These are phyloP conservation scores for Lithobates pipiens DNA, from an alignment of 2,797 vertebrate species.

Conservation along the genomic window DNA sequence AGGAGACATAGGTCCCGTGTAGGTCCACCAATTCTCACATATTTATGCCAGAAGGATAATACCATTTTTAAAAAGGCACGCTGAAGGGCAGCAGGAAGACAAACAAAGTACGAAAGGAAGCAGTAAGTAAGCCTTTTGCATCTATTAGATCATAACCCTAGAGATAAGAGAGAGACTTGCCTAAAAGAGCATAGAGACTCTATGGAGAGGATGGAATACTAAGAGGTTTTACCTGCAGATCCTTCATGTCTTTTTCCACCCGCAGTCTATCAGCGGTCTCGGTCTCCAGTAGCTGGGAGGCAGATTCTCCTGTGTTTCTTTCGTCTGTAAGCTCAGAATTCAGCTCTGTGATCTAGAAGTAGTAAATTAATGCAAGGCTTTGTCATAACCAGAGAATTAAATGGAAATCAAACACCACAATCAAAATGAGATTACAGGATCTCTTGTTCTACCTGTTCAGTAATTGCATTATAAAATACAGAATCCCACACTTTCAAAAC, in stretches of 20 bases:
- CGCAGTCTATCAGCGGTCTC: conserved; percentile 91
- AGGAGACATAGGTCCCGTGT: neutral
- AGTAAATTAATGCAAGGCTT: neutral
- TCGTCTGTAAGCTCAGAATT: conserved; percentile 95
- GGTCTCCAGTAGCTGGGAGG: conserved; percentile 92
- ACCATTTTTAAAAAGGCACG: neutral
- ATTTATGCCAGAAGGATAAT: neutral
- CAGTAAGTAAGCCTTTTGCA: neutral
- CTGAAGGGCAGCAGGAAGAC: neutral
- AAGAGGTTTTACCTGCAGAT: conserved; percentile 85
- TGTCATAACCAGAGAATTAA: neutral
- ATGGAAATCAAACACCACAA: too few relatives aligned
- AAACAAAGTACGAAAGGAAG: neutral
- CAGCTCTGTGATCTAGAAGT: conserved; percentile 88
- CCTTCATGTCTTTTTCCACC: conserved; percentile 94
- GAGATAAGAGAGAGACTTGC: neutral
- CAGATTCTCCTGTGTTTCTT: conserved; percentile 92
- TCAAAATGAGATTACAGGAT: neutral
- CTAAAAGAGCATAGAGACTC: conserved; percentile 3
- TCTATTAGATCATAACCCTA: neutral
- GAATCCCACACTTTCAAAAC: too few relatives aligned
- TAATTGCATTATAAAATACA: too few relatives aligned
- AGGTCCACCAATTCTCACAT: neutral
- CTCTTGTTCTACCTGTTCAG: too few relatives aligned
- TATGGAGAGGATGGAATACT: conserved; percentile 12